A percentile compares a stretch with the other conserved stretches of the same genome.
phyloP scores from a whole-genome alignment of 1,140 invertebrate species.

The Melitaea cinxia region DNA sequence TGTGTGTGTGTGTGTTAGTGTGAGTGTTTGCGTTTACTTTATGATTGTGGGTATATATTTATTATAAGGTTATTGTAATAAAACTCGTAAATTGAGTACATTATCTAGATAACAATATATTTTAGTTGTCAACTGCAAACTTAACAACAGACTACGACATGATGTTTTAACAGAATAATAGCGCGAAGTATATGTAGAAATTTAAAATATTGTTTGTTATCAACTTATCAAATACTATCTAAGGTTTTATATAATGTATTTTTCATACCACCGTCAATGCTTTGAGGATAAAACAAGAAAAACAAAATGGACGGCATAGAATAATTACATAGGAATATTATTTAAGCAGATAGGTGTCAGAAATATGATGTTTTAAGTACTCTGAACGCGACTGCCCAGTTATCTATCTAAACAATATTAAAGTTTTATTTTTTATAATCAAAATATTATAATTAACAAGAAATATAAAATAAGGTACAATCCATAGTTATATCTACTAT shows the following conservation, averaged over 20 bases:
- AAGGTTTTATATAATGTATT: constrained; percentile 13
- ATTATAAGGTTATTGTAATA: not conserved
- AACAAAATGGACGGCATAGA: constrained; percentile 71
- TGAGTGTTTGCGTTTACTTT: too few relatives aligned
- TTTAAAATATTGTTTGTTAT: constrained; percentile 26
- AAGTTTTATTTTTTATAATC: not conserved
- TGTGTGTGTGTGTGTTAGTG: too few relatives aligned
- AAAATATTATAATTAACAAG: constrained; percentile 1
- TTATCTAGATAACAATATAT: constrained; percentile 81
- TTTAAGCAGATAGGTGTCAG: constrained; percentile 9
- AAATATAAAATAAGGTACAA: constrained; percentile 4
- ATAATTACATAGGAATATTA: constrained; percentile 55
- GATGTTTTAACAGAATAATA: constrained; percentile 64
- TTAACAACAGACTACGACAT: constrained; percentile 80
- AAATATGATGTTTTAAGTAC: not conserved
- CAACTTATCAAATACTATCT: constrained; percentile 19
- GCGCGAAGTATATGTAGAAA: constrained; percentile 50
- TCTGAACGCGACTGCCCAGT: not conserved
- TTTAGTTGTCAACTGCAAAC: constrained; percentile 80
- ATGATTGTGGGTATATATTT: not conserved
- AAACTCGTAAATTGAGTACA: constrained; percentile 12
- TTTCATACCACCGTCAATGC: constrained; percentile 34
- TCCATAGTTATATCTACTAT: constrained; percentile 5
- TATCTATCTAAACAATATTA: not conserved
- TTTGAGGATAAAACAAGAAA: constrained; percentile 35